Conservation (phyloP, 2,888 invertebrate species). For the Plagodis pulveraria region DNA sequence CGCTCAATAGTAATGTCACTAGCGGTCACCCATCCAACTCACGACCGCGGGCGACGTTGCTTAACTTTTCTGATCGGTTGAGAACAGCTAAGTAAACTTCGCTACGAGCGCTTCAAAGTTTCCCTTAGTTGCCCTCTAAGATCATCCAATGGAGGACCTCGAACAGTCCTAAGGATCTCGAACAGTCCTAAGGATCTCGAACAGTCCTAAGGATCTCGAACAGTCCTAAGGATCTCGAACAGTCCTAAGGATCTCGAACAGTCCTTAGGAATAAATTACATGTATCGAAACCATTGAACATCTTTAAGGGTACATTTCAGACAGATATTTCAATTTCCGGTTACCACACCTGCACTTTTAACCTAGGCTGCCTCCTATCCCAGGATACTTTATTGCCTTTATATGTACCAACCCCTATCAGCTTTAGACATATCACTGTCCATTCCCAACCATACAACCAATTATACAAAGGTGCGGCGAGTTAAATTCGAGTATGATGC, state of each 20-base stretch:
- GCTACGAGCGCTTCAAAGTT: no score
- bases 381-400: constrained; percentile 15
- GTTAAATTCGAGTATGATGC: constrained; percentile 28
- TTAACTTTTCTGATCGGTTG: no score
- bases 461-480: constrained; percentile 22
- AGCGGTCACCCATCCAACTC: no score
- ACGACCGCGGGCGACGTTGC: no score
- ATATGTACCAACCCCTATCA: constrained; percentile 6
- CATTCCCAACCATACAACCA: not conserved
- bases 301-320: not conserved
- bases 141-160: not conserved
- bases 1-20: no score
- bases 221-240: not conserved
- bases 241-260: not conserved
- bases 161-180: not conserved
- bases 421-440: constrained; percentile 14
- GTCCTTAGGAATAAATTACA: not conserved
- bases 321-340: constrained; percentile 1
- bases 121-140: no score
- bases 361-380: constrained; percentile 1
- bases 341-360: constrained; percentile 4
- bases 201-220: not conserved
- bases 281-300: not conserved
- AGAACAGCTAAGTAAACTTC: no score
- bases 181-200: not conserved